Evolutionary conservation across 2,113 vertebrate genomes (phyloP).

Genomic region (Mola mola): DNA sequence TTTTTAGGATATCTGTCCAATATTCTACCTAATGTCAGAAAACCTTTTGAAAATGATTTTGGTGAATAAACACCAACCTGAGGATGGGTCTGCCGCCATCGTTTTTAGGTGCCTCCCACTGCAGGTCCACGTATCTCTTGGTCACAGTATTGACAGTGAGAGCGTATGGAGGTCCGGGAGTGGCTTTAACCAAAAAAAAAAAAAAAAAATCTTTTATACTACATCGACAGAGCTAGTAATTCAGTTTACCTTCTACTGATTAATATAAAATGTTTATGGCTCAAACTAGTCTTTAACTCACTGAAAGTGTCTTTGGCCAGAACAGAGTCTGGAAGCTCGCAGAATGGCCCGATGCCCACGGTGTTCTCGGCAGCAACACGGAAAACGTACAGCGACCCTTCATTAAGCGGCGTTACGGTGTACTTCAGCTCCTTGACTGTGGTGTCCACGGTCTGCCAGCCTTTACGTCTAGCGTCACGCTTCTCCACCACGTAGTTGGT

Average conservation of each 20-base stretch:
- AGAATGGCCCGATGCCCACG: conserved; percentile 92
- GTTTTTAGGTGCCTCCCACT: conserved; percentile 97
- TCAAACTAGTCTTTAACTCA: too few relatives aligned
- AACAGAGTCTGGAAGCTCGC: conserved; percentile 93
- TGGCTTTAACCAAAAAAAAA: conserved; percentile 79
- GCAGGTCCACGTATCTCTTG: conserved; percentile 94
- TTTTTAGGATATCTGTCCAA: too few relatives aligned
- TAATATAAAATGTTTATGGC: too few relatives aligned
- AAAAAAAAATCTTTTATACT: not conserved
- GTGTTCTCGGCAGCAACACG: conserved; percentile 96
- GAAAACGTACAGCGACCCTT: conserved; percentile 96
- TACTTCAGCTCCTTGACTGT: conserved; percentile 94
- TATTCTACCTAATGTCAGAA: too few relatives aligned
- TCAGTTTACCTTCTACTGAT: too few relatives aligned
- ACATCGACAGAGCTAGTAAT: too few relatives aligned
- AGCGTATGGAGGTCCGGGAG: conserved; percentile 94
- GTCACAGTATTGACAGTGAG: conserved; percentile 88
- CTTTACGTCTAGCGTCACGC: conserved; percentile 93
- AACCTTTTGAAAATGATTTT: too few relatives aligned
- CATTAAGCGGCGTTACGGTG: conserved; percentile 91
- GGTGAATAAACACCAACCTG: conserved; percentile 77
- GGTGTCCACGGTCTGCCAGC: conserved; percentile 97
- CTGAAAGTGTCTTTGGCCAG: conserved; percentile 97
- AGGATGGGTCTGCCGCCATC: conserved; percentile 95
- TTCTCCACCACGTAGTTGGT: conserved; percentile 97